Percentiles rank a stretch among this genome's conserved stretches.
These are phyloP conservation scores for Clanis bilineata DNA, from an alignment of 2,888 invertebrate species.

Conservation along the genomic window DNA sequence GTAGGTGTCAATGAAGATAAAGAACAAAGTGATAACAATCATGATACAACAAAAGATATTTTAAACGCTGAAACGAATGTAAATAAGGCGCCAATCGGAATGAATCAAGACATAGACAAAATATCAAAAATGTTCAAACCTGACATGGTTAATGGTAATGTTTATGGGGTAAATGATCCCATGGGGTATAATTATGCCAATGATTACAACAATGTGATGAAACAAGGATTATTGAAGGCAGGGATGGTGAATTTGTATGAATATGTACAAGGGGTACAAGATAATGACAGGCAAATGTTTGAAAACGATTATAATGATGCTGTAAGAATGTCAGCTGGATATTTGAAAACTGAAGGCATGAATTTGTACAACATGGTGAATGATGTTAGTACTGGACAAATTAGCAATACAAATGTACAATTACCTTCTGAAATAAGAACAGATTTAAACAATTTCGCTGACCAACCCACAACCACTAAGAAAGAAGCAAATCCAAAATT, in stretches of 20 bases:
- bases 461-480: no score
- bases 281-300: not conserved
- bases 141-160: not conserved
- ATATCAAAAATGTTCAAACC: no score
- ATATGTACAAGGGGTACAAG: not conserved
- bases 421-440: not conserved
- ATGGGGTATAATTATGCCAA: not conserved
- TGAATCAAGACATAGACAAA: no score
- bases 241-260: not conserved
- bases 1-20: no score
- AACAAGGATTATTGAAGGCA: not conserved
- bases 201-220: not conserved
- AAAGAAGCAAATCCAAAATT: conserved; percentile 5
- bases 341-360: not conserved
- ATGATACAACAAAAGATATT: no score
- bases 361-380: not conserved
- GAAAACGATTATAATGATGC: not conserved
- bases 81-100: no score
- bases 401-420: not conserved
- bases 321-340: not conserved
- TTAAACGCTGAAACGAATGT: no score
- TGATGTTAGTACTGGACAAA: not conserved
- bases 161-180: not conserved
- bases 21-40: no score
- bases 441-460: no score